phyloP scores from a whole-genome alignment of 2,888 invertebrate genomes.

The Epirrita christyi region DNA sequence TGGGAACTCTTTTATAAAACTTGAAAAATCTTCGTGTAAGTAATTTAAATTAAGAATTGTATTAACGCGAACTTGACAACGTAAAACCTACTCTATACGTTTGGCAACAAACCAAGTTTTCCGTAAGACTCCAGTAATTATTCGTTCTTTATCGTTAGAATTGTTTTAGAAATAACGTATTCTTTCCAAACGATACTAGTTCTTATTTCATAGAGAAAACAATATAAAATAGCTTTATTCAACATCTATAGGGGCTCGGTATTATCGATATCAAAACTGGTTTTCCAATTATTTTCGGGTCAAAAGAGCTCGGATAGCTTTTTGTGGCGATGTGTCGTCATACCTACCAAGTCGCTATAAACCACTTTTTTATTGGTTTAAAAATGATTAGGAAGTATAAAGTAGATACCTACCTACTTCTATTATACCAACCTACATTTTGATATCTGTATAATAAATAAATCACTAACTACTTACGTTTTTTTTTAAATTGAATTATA shows the following conservation, averaged over 20 bases:
- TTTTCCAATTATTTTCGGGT: slow-evolving; percentile 36
- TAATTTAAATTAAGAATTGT: slow-evolving; percentile 21
- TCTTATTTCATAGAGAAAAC: slow-evolving; percentile 1
- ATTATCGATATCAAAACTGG: slow-evolving; percentile 28
- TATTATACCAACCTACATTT: too few relatives aligned
- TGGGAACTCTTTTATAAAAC: background rate
- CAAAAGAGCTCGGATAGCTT: slow-evolving; percentile 10
- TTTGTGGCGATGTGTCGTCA: slow-evolving; percentile 5
- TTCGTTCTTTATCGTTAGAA: slow-evolving; percentile 16
- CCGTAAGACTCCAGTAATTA: slow-evolving; percentile 18
- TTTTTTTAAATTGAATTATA: too few relatives aligned
- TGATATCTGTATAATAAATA: too few relatives aligned
- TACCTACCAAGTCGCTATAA: background rate
- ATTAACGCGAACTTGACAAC: background rate
- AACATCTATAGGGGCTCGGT: background rate
- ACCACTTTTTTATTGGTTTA: background rate
- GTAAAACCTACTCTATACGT: slow-evolving; percentile 20
- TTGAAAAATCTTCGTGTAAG: slow-evolving; percentile 1
- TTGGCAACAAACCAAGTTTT: background rate
- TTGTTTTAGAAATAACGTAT: slow-evolving; percentile 31
- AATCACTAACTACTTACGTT: too few relatives aligned
- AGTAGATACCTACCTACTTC: too few relatives aligned
- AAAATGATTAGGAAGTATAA: too few relatives aligned
- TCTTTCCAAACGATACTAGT: background rate
- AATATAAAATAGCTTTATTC: slow-evolving; percentile 4